Base-by-base conservation (phyloP, 2,888 invertebrate genomes). In the Stenoptilia bipunctidactyla region DNA sequence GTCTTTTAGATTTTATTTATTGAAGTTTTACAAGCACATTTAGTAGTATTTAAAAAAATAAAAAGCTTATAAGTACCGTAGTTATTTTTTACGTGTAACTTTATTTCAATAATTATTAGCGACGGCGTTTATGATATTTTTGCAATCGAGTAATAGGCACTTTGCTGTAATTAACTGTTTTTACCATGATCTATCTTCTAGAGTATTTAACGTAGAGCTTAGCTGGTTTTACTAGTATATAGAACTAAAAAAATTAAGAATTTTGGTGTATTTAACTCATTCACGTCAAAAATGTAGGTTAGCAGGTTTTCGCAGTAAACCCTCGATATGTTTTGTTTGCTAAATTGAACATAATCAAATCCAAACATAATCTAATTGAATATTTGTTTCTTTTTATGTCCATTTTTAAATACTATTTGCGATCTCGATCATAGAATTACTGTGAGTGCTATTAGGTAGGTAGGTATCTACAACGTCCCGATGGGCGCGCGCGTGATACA, bases 291-390 rank as follows among this genome's bases (percentile, higher is more conserved):
- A 12, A 13, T 15, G 13, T 15, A 12, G 15, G 15, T 13, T 12
- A n/a, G 2, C 36, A n/a, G 15, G 12, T 15, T 13, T 36, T 36
- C 15, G n/a, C 15, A 15, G 44, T n/a, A 30, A 15, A 13, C 15
- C 34, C 12, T 13, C 12, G 48, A 40, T 39, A 39, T 49, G n/a
- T 13, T 8, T 20, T 20, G 3, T 20, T 20, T 20, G n/a, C n/a
- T n/a, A n/a, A n/a, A n/a, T n/a, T n/a, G n/a, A n/a, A n/a, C n/a
- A n/a, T n/a, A n/a, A n/a, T n/a, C n/a, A n/a, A n/a, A n/a, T n/a
- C n/a, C n/a, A n/a, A n/a, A n/a, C n/a, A n/a, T n/a, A n/a, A n/a
- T n/a, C n/a, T n/a, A n/a, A n/a, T n/a, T n/a, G n/a, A n/a, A n/a
- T n/a, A n/a, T n/a, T n/a, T n/a, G n/a, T n/a, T n/a, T n/a, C n/a